Conservation (phyloP, 2,888 invertebrate genomes). For the Cryptops parisi region DNA sequence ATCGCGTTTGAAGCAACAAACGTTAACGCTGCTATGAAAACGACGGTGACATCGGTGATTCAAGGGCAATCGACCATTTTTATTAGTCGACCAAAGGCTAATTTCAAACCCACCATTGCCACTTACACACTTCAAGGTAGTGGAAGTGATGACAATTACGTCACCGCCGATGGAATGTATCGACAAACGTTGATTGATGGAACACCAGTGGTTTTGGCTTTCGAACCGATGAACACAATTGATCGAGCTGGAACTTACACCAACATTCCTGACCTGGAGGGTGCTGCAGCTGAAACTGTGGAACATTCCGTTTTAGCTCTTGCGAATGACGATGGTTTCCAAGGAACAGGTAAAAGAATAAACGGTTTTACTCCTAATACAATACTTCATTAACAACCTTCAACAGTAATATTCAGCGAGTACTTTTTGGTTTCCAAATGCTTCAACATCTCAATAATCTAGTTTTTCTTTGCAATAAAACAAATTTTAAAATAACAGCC, state of each 20-base stretch:
- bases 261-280: not conserved
- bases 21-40: slow-evolving; percentile 2
- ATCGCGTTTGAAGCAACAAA: slow-evolving; percentile 3
- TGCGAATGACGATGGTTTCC: slow-evolving; percentile 2
- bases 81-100: slow-evolving; percentile 9
- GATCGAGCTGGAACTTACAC: slow-evolving; percentile 6
- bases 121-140: slow-evolving; percentile 17
- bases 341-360: not conserved
- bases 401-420: no score
- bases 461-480: no score
- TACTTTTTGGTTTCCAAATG: no score
- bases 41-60: slow-evolving; percentile 18
- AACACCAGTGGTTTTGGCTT: slow-evolving; percentile 4
- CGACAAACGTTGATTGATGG: slow-evolving; percentile 11
- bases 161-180: slow-evolving; percentile 9
- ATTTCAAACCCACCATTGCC: slow-evolving; percentile 11
- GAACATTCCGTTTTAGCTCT: slow-evolving; percentile 11
- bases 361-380: no score
- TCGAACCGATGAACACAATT: not conserved
- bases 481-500: no score
- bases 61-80: slow-evolving; percentile 19
- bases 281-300: slow-evolving; percentile 5
- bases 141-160: slow-evolving; percentile 17
- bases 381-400: no score
- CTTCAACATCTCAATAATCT: no score